Conservation (phyloP, 1,140 invertebrate species). For the Hyles euphorbiae region DNA sequence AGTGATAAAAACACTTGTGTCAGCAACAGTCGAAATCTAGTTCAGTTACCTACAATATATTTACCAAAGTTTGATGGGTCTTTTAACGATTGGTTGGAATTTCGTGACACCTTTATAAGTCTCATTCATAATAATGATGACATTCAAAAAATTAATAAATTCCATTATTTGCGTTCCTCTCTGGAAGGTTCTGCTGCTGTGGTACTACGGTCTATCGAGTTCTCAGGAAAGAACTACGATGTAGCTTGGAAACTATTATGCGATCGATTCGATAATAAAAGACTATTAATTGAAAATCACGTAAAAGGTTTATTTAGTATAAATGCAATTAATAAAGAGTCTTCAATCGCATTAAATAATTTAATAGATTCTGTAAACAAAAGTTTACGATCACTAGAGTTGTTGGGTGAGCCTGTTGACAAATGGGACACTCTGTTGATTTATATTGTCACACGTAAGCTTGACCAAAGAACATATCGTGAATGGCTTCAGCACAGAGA, state of each 20-base stretch:
- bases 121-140: slow-evolving; percentile 4
- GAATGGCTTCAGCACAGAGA: slow-evolving; percentile 2
- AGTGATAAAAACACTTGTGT: neutral
- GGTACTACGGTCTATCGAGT: slow-evolving; percentile 1
- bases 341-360: neutral
- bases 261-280: slow-evolving; percentile 7
- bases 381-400: slow-evolving; percentile 5
- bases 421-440: slow-evolving; percentile 6
- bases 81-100: slow-evolving; percentile 5
- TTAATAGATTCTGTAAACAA: slow-evolving; percentile 5
- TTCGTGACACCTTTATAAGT: slow-evolving; percentile 4
- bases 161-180: slow-evolving; percentile 5
- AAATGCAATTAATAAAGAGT: slow-evolving; percentile 1
- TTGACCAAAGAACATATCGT: slow-evolving; percentile 4
- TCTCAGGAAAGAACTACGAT: slow-evolving; percentile 3
- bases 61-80: slow-evolving; percentile 4
- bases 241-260: slow-evolving; percentile 9
- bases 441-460: slow-evolving; percentile 5
- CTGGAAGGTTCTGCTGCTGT: slow-evolving; percentile 5
- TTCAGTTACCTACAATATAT: slow-evolving; percentile 6
- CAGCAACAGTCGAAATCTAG: slow-evolving; percentile 2
- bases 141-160: slow-evolving; percentile 8
- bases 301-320: neutral
- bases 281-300: slow-evolving; percentile 9
- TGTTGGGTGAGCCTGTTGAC: neutral